Evolutionary conservation across 2,113 vertebrate genomes (phyloP), one percentile per base, ranked within the genome.

Genomic region (Anarhynchus alexandrinus): DNA sequence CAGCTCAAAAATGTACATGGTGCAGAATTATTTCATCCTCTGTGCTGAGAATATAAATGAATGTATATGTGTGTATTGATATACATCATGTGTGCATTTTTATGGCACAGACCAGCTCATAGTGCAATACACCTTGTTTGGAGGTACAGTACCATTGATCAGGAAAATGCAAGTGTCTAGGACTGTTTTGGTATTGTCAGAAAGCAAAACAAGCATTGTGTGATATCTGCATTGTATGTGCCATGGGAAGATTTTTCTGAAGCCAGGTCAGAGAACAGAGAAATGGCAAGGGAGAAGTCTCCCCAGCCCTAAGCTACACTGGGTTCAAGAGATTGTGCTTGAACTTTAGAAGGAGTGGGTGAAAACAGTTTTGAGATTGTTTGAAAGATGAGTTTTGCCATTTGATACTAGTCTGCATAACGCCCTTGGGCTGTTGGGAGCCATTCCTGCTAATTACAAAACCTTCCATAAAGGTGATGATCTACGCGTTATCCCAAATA

Each of bases 21-120:
- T 79, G 79, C 92, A 97, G 93, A 96, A 97, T 98, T 96, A 95
- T 97, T 98, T 97, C 71, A 88, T 96, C 78, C 52, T 88, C 86
- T 97, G 76, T 97, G 92, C 87, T 91, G 65, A 72, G 97, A 97
- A 97, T 98, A 94, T 83, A 94, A 97, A 97, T 69, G 23, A 86
- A 85, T 55, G 16, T 45, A 70, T 91, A 21, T 51, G 49, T 85
- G 66, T 34, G 20, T 77, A 61, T 54, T 52, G 77, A 42, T 86
- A 72, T 83, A 74, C 12, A 61, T 70, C 2, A 21, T 7, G 12
- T 20, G 26, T 73, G 45, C 90, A 72, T 92, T 92, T 97, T 90
- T 94, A 87, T 8, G 29, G 47, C 32, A 45, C 47, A 95, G 70
- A 91, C 42, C 70, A 83, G 62, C 74, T 94, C 57, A 42, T 23